Percentiles rank a stretch among this genome's conserved stretches.
Conservation (phyloP, 2,797 vertebrate species). For the Percopsis omiscomaycus region DNA sequence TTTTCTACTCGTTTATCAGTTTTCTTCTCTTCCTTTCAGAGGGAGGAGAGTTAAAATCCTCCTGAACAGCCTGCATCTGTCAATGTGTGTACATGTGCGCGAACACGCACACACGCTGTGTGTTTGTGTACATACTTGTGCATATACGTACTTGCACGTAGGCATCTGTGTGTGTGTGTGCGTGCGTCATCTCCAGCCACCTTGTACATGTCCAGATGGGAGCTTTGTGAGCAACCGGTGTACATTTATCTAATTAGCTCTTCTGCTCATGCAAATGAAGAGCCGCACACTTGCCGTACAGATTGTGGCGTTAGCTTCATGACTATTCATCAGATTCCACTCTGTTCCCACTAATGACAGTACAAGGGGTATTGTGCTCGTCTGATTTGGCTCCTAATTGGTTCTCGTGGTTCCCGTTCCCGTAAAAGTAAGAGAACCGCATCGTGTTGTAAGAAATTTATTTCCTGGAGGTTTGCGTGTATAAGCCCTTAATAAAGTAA, state of each 20-base stretch:
- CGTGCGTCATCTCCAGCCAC: constrained; percentile 1
- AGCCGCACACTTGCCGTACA: constrained; percentile 50
- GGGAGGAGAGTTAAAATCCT: constrained; percentile 34
- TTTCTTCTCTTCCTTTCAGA: constrained; percentile 16
- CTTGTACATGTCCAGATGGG: constrained; percentile 27
- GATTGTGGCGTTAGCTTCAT: constrained; percentile 50
- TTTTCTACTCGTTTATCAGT: constrained; percentile 42
- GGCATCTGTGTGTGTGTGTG: constrained; percentile 6
- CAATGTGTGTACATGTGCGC: neutral
- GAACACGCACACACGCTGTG: neutral
- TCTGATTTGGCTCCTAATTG: constrained; percentile 69
- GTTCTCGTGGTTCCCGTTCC: constrained; percentile 55
- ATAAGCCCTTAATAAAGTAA: too few species aligned
- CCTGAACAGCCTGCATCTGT: neutral
- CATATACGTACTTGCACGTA: constrained; percentile 1
- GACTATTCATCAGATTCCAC: constrained; percentile 69
- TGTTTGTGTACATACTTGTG: neutral
- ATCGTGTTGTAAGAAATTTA: too few species aligned
- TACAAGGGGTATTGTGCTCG: constrained; percentile 70
- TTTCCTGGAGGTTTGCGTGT: too few species aligned
- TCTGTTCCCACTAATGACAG: constrained; percentile 69
- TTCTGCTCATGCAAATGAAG: constrained; percentile 51
- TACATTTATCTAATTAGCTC: constrained; percentile 31
- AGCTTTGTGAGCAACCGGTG: constrained; percentile 20
- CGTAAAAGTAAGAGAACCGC: constrained; percentile 21